phyloP scores from a whole-genome alignment of 92 coral and sea anemone genomes.

The Diadumene lineata region DNA sequence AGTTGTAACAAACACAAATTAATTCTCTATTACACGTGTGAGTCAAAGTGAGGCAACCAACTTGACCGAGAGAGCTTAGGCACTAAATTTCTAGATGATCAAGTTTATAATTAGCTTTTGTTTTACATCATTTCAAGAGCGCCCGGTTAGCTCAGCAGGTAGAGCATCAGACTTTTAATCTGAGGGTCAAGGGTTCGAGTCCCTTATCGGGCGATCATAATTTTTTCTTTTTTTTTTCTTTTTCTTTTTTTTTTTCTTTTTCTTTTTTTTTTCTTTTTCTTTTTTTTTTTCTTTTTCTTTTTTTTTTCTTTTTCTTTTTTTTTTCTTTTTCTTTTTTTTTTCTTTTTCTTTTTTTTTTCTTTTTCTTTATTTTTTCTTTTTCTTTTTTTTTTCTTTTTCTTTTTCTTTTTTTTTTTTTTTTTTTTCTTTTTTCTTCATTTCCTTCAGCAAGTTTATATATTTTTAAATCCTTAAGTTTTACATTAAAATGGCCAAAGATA shows the following conservation, averaged over 20 bases:
- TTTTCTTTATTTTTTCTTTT: no score
- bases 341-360: no score
- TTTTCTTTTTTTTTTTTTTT: no score
- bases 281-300: background rate
- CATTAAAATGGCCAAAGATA: no score
- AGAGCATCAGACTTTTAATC: constrained; percentile 99
- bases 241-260: background rate
- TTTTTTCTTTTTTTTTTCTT: constrained; percentile 26
- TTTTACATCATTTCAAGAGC: background rate
- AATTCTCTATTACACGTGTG: background rate
- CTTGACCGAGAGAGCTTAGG: background rate
- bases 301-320: constrained; percentile 1
- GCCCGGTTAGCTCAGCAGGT: constrained; percentile 99
- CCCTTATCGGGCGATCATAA: constrained; percentile 95
- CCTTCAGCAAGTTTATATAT: no score
- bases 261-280: background rate
- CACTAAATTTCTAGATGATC: background rate
- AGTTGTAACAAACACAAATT: background rate
- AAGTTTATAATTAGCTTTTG: background rate
- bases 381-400: no score
- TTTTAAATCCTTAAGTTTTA: no score
- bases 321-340: background rate
- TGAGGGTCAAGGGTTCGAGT: constrained; percentile 99
- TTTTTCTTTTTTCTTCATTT: no score
- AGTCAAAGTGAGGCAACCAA: background rate